These are phyloP conservation scores for Willisornis vidua DNA, from an alignment of 2,113 vertebrate species.

Conservation along the genomic window DNA sequence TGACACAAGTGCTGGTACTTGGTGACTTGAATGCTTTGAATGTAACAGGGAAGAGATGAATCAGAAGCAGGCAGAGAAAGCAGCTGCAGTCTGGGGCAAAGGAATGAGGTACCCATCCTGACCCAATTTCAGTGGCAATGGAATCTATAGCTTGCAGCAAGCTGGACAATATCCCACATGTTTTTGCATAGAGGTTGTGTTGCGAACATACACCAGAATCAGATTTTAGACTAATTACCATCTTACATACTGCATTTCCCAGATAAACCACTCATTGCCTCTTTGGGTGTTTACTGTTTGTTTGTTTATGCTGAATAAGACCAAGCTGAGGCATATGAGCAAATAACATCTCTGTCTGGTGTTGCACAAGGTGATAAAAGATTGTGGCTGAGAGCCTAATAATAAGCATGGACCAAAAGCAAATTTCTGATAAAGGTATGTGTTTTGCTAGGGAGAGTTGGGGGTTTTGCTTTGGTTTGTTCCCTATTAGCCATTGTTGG, in stretches of 20 bases:
- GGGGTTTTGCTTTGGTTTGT: background rate
- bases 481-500: background rate
- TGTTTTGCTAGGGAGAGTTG: background rate
- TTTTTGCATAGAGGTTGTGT: background rate
- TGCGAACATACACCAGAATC: background rate
- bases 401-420: background rate
- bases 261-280: background rate
- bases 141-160: background rate
- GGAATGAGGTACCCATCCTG: background rate
- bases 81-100: background rate
- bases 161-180: background rate
- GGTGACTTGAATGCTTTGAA: background rate
- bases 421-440: background rate
- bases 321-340: background rate
- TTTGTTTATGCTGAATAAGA: background rate
- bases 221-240: background rate
- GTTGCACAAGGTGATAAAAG: background rate
- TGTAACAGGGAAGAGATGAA: background rate
- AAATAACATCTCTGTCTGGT: background rate
- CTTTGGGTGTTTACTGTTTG: background rate
- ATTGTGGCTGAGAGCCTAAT: background rate
- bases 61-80: background rate
- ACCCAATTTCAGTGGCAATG: background rate
- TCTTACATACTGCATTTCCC: background rate
- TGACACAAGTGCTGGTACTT: background rate